These are phyloP conservation scores for Willowsia nigromaculata DNA, from an alignment of 2,888 invertebrate species.

Conservation along the genomic window DNA sequence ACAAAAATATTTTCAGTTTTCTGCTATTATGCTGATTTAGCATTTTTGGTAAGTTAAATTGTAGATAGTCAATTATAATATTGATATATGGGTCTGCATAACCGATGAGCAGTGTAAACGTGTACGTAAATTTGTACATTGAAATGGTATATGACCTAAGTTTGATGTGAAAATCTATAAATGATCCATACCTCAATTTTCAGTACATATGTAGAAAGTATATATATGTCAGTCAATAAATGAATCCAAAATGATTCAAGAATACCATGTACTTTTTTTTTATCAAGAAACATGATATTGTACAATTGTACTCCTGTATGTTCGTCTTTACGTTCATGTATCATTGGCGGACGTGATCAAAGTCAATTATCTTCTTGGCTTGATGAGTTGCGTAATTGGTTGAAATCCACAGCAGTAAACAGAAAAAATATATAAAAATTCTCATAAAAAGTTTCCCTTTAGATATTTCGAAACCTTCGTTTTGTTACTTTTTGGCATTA, in stretches of 20 bases:
- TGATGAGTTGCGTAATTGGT: conserved; percentile 60
- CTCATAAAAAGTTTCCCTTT: conserved; percentile 49
- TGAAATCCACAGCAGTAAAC: conserved; percentile 46
- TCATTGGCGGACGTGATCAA: conserved; percentile 62
- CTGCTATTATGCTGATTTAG: not conserved
- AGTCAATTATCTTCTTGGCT: conserved; percentile 62
- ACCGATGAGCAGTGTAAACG: not conserved
- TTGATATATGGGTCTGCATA: conserved; percentile 15
- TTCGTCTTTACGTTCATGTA: not conserved
- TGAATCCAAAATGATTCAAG: not conserved
- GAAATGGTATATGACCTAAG: not conserved
- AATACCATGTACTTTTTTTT: not conserved
- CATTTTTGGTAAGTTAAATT: not conserved
- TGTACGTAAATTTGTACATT: not conserved
- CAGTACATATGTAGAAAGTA: too few relatives aligned
- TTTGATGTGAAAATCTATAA: not conserved
- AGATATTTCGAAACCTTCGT: conserved; percentile 53
- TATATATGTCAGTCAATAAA: not conserved
- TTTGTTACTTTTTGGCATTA: conserved; percentile 30
- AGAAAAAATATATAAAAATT: conserved; percentile 42
- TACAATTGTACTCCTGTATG: not conserved
- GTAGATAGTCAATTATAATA: conserved; percentile 25
- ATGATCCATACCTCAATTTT: not conserved
- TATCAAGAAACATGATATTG: not conserved
- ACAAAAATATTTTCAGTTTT: conserved; percentile 10